These are phyloP conservation scores for Garra rufa DNA, from an alignment of 2,113 vertebrate species.

Conservation along the genomic window DNA sequence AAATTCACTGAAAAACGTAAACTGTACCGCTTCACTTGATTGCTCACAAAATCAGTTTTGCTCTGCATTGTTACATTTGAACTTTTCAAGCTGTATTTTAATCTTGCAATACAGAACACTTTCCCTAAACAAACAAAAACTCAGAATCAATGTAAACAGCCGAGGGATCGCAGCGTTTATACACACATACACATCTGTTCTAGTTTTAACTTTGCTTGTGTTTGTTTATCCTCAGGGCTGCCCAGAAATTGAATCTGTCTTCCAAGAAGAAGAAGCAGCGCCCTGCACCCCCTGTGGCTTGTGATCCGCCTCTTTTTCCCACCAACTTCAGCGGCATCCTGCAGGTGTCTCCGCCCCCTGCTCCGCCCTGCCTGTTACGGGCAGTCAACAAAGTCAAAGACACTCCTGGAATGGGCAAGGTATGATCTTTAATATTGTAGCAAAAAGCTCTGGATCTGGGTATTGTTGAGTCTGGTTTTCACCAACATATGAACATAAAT, in stretches of 20 bases:
- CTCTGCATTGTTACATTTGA: neutral
- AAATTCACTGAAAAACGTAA: neutral
- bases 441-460: conserved; percentile 55
- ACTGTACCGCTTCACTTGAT: neutral
- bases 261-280: conserved; percentile 98
- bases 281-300: conserved; percentile 76
- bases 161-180: neutral
- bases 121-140: neutral
- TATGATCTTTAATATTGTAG: conserved; percentile 66
- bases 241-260: conserved; percentile 95
- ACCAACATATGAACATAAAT: neutral
- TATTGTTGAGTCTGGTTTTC: neutral
- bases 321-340: conserved; percentile 93
- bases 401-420: conserved; percentile 95
- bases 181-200: neutral
- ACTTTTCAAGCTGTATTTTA: neutral
- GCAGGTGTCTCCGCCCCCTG: conserved; percentile 87
- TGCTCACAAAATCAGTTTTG: neutral
- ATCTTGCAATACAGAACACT: neutral
- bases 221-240: conserved; percentile 81
- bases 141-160: neutral
- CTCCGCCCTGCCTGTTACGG: conserved; percentile 92
- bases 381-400: conserved; percentile 97
- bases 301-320: conserved; percentile 88
- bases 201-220: conserved; percentile 28